phyloP scores from a whole-genome alignment of 2,797 vertebrate species.

The Platyrinchus mystaceus region DNA sequence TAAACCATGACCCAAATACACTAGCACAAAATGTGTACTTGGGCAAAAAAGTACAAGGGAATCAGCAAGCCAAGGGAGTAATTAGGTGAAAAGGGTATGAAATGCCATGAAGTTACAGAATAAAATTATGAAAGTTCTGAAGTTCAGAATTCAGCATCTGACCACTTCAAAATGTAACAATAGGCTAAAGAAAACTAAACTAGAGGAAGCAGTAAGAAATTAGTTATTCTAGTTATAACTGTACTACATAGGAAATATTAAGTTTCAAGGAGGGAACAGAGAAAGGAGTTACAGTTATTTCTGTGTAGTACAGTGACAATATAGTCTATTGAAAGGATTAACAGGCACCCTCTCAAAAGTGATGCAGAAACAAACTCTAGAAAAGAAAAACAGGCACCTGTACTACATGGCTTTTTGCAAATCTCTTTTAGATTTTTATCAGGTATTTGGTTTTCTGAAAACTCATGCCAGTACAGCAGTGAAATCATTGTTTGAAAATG shows the following conservation, averaged over 20 bases:
- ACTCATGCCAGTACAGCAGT: background rate
- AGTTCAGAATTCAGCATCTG: background rate
- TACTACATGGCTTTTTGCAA: background rate
- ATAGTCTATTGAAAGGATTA: background rate
- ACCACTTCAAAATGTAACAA: background rate
- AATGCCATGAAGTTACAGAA: background rate
- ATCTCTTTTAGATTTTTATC: background rate
- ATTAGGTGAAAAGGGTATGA: background rate
- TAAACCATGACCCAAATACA: background rate
- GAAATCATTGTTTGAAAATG: background rate
- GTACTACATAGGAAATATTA: background rate
- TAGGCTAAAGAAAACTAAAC: background rate
- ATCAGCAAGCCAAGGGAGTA: background rate
- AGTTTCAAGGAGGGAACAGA: background rate
- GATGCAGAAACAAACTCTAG: background rate
- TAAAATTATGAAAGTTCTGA: background rate
- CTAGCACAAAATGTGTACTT: background rate
- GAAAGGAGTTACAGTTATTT: background rate
- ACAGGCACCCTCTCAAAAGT: background rate
- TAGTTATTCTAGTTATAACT: background rate
- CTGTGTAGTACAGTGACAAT: background rate
- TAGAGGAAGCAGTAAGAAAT: background rate
- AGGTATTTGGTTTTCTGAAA: background rate
- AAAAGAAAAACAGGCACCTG: background rate
- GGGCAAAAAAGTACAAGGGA: background rate